These are phyloP conservation scores for Poeciliopsis turrubarensis DNA, from an alignment of 2,113 vertebrate genomes.

Conservation along the genomic window DNA sequence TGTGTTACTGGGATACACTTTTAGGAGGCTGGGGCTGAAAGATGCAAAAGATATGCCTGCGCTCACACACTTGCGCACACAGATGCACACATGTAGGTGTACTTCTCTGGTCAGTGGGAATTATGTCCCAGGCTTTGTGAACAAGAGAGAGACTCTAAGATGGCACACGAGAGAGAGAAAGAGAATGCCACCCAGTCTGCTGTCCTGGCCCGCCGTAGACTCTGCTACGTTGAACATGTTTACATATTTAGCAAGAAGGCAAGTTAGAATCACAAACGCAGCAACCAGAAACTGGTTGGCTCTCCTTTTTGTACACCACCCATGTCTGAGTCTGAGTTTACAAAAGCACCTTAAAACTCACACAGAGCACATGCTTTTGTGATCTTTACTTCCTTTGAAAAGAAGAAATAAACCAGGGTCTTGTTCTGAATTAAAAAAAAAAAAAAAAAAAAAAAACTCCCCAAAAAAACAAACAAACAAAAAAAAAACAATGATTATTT, in stretches of 20 bases:
- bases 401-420: slow-evolving; percentile 81
- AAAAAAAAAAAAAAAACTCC: slow-evolving; percentile 20
- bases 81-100: slow-evolving; percentile 43
- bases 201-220: slow-evolving; percentile 66
- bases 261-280: slow-evolving; percentile 78
- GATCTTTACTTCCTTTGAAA: slow-evolving; percentile 76
- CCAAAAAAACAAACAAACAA: slow-evolving; percentile 19
- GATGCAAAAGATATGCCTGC: slow-evolving; percentile 54
- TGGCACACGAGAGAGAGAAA: slow-evolving; percentile 21
- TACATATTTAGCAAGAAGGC: slow-evolving; percentile 81
- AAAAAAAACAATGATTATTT: slow-evolving; percentile 74
- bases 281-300: slow-evolving; percentile 68
- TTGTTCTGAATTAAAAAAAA: slow-evolving; percentile 69
- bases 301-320: slow-evolving; percentile 51
- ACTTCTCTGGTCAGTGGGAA: slow-evolving; percentile 57
- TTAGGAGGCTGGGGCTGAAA: slow-evolving; percentile 48
- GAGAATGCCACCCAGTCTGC: slow-evolving; percentile 66
- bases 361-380: slow-evolving; percentile 79
- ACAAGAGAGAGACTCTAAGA: slow-evolving; percentile 48
- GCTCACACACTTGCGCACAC: slow-evolving; percentile 44
- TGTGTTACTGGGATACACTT: slow-evolving; percentile 78
- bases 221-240: slow-evolving; percentile 81
- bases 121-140: slow-evolving; percentile 42
- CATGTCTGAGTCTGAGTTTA: slow-evolving; percentile 77
- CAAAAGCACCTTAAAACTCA: slow-evolving; percentile 84